Conservation (phyloP, 2,797 vertebrate genomes). For the Fringilla coelebs region DNA sequence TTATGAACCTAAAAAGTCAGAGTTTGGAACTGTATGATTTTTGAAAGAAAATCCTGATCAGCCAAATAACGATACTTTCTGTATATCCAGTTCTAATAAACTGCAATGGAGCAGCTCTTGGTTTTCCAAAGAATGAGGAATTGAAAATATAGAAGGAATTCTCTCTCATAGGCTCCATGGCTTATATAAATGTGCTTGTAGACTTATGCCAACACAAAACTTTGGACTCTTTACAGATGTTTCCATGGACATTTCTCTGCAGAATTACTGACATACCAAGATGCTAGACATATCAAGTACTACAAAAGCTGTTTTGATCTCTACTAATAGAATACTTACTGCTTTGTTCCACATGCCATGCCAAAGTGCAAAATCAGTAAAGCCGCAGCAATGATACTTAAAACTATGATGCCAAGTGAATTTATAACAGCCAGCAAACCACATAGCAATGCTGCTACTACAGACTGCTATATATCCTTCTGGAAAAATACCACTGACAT, state of each 20-base stretch:
- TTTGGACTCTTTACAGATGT: background rate
- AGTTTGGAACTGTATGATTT: background rate
- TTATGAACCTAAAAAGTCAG: background rate
- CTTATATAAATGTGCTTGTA: background rate
- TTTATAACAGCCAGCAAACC: background rate
- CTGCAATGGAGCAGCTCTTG: background rate
- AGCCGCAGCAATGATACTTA: background rate
- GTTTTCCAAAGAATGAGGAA: background rate
- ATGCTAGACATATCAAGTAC: background rate
- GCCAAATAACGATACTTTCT: background rate
- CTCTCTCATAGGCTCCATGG: background rate
- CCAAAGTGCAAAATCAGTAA: background rate
- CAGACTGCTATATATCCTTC: background rate
- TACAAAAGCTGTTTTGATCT: conserved; percentile 5
- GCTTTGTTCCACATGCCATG: background rate
- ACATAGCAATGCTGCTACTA: background rate
- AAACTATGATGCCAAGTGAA: background rate
- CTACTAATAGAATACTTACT: background rate
- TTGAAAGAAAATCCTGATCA: background rate
- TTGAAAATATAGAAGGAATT: background rate
- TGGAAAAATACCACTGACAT: background rate
- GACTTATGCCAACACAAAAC: background rate
- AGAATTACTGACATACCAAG: background rate
- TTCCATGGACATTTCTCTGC: background rate
- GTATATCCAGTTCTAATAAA: background rate